Base-by-base conservation (phyloP, 30 jellyfish, hydroid and myxozoan species). In the Catostylus mosaicus region DNA sequence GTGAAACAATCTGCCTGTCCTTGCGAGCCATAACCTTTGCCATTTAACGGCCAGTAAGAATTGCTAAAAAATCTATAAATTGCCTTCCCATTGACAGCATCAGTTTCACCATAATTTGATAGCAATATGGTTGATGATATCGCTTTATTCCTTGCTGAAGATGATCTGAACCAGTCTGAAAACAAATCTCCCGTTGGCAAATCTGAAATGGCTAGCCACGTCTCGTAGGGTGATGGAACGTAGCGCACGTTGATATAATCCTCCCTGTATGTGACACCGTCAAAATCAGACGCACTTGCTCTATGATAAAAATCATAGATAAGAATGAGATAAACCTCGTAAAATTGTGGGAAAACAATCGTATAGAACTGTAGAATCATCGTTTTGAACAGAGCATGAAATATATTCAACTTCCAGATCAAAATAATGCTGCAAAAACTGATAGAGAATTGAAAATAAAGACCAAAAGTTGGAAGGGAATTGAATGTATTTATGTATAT, bases 181-280 rank as follows among this genome's bases (percentile, higher is more conserved):
- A 74, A 75, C 11, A 57, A 78, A 70, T 89, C 97, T 16, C 78
- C 77, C 5, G 87, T 56, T 2, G 97, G 97, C 8, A 72, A 30
- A 88, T 66, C 66, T 20, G 92, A 85, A 36, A 77, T 63, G 38
- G 97, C 97, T 1, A 89, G 84, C 97, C 97, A 89, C 26, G 97
- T 80, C 82, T 89, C 97, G 38, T 80, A 89, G 30, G 97, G 97
- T 22, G 94, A 78, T 37, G 90, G 76, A 30, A 89, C 82, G 52
- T 61, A 89, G 1, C 73, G 85, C 19, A 74, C 94, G 40, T 78
- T 72, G 66, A 80, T 40, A 79, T 80, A 77, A 0, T 81, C 94
- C 0, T 34, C 64, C 46, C 74, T 82, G 87, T 89, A 89, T 1
- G 82, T 56, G 47, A 70, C 86, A n/a, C 89, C 90, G 56, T 69